Base-by-base conservation (phyloP, 2,797 vertebrate species). In the Fundulus diaphanus region DNA sequence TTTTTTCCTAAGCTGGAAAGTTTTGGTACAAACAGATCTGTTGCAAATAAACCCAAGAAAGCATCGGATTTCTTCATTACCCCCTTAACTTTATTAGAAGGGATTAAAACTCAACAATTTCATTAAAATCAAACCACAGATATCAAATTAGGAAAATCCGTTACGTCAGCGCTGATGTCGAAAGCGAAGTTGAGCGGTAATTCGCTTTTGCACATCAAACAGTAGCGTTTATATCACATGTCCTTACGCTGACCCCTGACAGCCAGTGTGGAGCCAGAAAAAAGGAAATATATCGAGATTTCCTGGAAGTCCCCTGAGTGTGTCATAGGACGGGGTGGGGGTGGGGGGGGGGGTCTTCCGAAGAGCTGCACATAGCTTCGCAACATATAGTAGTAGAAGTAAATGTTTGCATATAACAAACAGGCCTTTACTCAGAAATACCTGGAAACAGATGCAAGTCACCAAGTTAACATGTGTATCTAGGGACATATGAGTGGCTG, bases 261-360 rank as follows among this genome's bases (percentile, higher is more conserved):
- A 72, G 77, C 33, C 84, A 18, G 57, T 61, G 56, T 80, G 89
- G 88, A 86, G 80, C 82, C 82, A 80, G 57, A 80, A 80, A 66
- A 72, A 84, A 82, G 80, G 88, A 87, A 92, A 85, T 82, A 69
- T 81, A 77, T 66, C 44, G 76, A 86, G 46, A 76, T 88, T 91
- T 93, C 89, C 86, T 85, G 84, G 85, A 93, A 93, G 81, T 82
- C 67, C 61, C 67, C 46, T 37, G 24, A 79, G 72, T 80, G 72
- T 82, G 84, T 83, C 73, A 74, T 57, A 73, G 69, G 76, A 57
- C 42, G 33, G 65, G 61, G 29, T 20, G 48, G 75, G 48, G 22
- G 22, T 74, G 31, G 65, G 66, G 57, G 33, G 27, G 44, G 75
- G 71, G 40, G 35, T 78, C 57, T 79, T 83, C 59, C 68, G 51